Evolutionary conservation across 1,140 invertebrate species (phyloP).

Genomic region (Drosophila littoralis): DNA sequence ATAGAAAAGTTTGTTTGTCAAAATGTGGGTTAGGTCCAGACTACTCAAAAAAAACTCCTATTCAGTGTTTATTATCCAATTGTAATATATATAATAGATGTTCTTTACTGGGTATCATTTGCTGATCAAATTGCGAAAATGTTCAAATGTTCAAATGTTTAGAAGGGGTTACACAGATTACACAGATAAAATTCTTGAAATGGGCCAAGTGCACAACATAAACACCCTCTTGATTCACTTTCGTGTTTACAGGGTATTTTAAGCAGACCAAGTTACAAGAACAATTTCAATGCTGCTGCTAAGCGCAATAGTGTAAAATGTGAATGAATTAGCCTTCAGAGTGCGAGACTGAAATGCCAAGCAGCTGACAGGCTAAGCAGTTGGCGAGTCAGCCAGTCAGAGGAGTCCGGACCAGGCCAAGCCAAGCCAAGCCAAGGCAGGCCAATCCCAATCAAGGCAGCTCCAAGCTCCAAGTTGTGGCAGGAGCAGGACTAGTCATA

Average conservation of each 20-base stretch:
- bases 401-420: slow-evolving; percentile 14
- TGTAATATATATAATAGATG: no score
- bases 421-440: slow-evolving; percentile 2
- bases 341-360: slow-evolving; percentile 52
- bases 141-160: no score
- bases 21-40: no score
- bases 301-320: slow-evolving; percentile 52
- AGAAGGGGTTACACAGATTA: no score
- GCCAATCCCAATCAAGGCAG: neutral
- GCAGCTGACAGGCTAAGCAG: slow-evolving; percentile 30
- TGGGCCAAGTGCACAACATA: no score
- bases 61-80: no score
- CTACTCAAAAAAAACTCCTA: no score
- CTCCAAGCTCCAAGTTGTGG: slow-evolving; percentile 4
- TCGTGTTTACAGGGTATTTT: neutral
- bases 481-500: slow-evolving; percentile 28
- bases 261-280: slow-evolving; percentile 15
- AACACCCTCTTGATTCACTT: no score
- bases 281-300: slow-evolving; percentile 34
- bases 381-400: slow-evolving; percentile 12
- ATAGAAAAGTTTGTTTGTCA: no score
- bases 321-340: slow-evolving; percentile 72
- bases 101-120: slow-evolving; percentile 18
- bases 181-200: no score
- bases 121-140: no score